phyloP scores from a whole-genome alignment of 64 coral and sea anemone genomes.

The Platygyra sinensis region DNA sequence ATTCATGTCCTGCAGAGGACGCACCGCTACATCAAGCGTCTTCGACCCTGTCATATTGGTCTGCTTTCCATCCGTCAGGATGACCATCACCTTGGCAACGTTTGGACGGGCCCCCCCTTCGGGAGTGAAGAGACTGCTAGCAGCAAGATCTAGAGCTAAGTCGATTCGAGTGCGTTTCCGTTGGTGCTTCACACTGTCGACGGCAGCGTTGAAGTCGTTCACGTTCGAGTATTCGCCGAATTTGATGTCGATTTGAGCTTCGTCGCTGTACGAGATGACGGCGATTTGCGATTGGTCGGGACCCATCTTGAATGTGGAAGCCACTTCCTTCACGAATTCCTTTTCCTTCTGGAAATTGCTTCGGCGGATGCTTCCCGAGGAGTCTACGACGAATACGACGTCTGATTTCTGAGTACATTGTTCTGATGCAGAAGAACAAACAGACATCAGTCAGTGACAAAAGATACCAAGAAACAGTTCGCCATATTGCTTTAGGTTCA shows the following conservation, averaged over 20 bases:
- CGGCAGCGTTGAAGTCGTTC: slow-evolving; percentile 34
- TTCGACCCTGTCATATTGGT: slow-evolving; percentile 14
- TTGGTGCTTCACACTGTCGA: slow-evolving; percentile 18
- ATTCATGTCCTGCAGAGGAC: slow-evolving; percentile 29
- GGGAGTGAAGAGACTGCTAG: slow-evolving; percentile 10
- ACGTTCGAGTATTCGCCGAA: slow-evolving; percentile 46
- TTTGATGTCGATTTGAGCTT: slow-evolving; percentile 24
- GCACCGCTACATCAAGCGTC: slow-evolving; percentile 4
- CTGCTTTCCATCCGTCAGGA: slow-evolving; percentile 37
- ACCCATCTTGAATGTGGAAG: slow-evolving; percentile 41
- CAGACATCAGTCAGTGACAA: not conserved
- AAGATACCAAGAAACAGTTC: too few relatives aligned
- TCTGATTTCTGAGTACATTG: slow-evolving; percentile 49
- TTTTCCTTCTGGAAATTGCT: slow-evolving; percentile 28
- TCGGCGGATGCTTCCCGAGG: slow-evolving; percentile 17
- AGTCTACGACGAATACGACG: slow-evolving; percentile 36
- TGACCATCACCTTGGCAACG: slow-evolving; percentile 52
- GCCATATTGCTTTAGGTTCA: too few relatives aligned
- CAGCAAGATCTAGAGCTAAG: slow-evolving; percentile 20
- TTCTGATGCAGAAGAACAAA: not conserved
- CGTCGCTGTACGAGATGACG: slow-evolving; percentile 45
- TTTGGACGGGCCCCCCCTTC: slow-evolving; percentile 2
- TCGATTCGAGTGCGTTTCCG: slow-evolving; percentile 46
- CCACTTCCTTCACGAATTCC: slow-evolving; percentile 44
- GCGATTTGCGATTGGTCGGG: slow-evolving; percentile 31